Evolutionary conservation across 2,888 invertebrate genomes (phyloP), one percentile per base, ranked within the genome.

Genomic region (Thera obeliscata): DNA sequence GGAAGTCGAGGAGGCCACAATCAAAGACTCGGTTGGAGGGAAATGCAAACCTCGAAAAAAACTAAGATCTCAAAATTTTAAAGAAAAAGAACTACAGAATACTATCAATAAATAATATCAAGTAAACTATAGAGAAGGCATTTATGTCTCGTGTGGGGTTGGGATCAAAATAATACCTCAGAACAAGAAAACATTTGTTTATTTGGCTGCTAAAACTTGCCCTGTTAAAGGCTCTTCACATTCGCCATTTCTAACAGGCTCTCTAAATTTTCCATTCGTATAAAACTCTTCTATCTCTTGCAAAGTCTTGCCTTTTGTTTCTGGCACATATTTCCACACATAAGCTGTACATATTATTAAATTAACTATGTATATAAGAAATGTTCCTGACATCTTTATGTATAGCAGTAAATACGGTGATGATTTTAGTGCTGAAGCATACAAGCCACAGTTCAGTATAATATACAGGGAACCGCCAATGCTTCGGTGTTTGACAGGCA

Each of bases 241-340:
- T 1, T 50, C 50, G 12, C 33, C 3, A 33, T 52, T 8, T 33
- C 52, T 8, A 4, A 1, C 2, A 2, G 33, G 33, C 33, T 52
- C 8, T 56, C 3, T 61, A 52, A 66, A 67, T 2, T 49, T 52
- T 9, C 68, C 70, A 35, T 52, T 43, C 7, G 12, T 54, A 57
- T 74, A 74, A 58, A 55, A 71, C n/a, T 70, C 61, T 67, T 71
- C 73, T 3, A 76, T 72, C 48, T 76, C 70, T 48, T 74, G 73
- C 12, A 76, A 49, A 43, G 73, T 74, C 33, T 46, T 0, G 33
- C 68, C 67, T 66, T 73, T 76, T 0, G 76, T 76, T 57, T 76
- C 74, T 2, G 76, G 76, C 1, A 76, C 62, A 60, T 61, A 76
- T 33, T 59, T 76, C 74, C 72, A 76, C 2, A 76, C 52, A 5